Percentiles rank a stretch among this genome's conserved stretches.
phyloP scores from a whole-genome alignment of 2,113 vertebrate species.

The Grammomys dolichurus region DNA sequence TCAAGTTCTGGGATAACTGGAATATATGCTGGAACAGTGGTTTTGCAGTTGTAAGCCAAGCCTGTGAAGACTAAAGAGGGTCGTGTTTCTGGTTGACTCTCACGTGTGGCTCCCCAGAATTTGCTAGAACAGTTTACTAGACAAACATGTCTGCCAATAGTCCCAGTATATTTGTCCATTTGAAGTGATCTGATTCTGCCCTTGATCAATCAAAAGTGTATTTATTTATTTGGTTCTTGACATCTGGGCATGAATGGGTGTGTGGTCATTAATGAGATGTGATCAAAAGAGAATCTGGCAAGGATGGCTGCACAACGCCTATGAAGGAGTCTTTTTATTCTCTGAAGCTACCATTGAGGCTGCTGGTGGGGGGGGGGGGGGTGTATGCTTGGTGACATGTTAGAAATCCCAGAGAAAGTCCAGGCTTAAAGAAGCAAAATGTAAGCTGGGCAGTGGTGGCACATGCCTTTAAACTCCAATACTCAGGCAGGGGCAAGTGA shows the following conservation, averaged over 20 bases:
- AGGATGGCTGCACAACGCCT: background rate
- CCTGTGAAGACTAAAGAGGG: background rate
- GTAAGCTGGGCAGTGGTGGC: background rate
- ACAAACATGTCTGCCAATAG: background rate
- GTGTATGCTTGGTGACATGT: background rate
- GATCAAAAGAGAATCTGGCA: background rate
- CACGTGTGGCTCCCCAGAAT: background rate
- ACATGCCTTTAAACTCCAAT: background rate
- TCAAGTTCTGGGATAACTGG: background rate
- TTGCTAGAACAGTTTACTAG: constrained; percentile 12
- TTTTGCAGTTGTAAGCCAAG: constrained; percentile 47
- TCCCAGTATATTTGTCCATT: background rate
- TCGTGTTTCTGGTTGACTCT: constrained; percentile 25
- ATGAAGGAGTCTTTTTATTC: background rate
- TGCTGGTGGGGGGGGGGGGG: background rate
- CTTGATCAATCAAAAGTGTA: background rate
- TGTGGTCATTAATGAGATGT: constrained; percentile 6
- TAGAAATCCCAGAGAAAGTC: constrained; percentile 31
- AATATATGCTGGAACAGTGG: background rate
- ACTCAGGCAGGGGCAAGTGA: background rate
- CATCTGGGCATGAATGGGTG: background rate
- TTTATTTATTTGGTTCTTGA: constrained; percentile 6
- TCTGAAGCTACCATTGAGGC: background rate
- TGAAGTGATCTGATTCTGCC: background rate
- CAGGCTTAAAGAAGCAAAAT: background rate